Evolutionary conservation across 2,888 invertebrate genomes (phyloP), one percentile per base, ranked within the genome.

Genomic region (Microchrysa polita): DNA sequence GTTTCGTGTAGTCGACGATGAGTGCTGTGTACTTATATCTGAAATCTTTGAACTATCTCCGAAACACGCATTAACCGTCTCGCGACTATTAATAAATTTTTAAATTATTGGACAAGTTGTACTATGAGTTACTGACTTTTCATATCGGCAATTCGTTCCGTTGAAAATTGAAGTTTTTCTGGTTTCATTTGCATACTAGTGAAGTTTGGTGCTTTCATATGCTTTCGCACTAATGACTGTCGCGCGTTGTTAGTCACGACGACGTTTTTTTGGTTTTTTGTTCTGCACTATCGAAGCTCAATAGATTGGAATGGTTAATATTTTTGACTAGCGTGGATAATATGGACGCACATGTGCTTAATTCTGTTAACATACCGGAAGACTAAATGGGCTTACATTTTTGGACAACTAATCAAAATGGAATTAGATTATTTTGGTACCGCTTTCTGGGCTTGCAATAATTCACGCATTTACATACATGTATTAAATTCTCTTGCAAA

Each of bases 41-140:
- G 27, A 34, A 7, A 34, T 48, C 48, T 48, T n/a, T 12, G 48
- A n/a, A n/a, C n/a, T 48, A 48, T 48, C 48, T 48, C 48, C 27
- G 27, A 12, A 48, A n/a, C 16, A 48, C 48, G 48, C 48, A 48
- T 48, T 12, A n/a, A n/a, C 48, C 4, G 4, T 12, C 48, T 48
- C 48, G 4, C 48, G 48, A n/a, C 48, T 48, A 48, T 48, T 48
- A 48, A 48, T 48, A 48, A 48, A 48, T 48, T 48, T n/a, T 12
- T 2, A n/a, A 48, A 48, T 48, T 48, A 48, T 48, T 48, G 16
- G 48, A 48, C 48, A 48, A 10, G 48, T 12, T n/a, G 48, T 48
- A n/a, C 48, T n/a, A 48, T 48, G 48, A 48, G 48, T 48, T 48
- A 48, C 16, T n/a, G 48, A 48, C 48, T 48, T 5, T 34, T n/a